phyloP scores from a whole-genome alignment of 64 coral and sea anemone genomes.

The Orbicella faveolata region DNA sequence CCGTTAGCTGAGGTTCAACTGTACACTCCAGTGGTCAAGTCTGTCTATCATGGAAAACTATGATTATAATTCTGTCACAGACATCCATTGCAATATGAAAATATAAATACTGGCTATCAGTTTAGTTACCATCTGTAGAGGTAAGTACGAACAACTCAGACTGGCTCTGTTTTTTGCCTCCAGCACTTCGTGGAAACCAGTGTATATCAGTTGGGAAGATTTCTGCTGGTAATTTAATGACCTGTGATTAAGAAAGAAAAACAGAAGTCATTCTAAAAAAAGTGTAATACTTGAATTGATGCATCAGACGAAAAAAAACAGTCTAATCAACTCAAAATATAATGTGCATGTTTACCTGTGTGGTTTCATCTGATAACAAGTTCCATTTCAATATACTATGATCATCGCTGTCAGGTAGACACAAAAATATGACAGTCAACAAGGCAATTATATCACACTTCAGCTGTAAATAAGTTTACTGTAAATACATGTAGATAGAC shows the following conservation, averaged over 20 bases:
- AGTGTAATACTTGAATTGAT: no score
- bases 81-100: neutral
- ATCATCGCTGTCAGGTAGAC: constrained; percentile 53
- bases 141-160: constrained; percentile 91
- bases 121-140: constrained; percentile 83
- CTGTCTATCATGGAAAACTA: no score
- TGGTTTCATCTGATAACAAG: constrained; percentile 80
- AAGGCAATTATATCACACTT: neutral
- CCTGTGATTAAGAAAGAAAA: constrained; percentile 26
- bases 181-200: constrained; percentile 90
- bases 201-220: constrained; percentile 90
- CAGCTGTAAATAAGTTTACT: neutral
- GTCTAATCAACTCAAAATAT: neutral
- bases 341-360: neutral
- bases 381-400: constrained; percentile 73
- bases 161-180: constrained; percentile 89
- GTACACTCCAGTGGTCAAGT: no score
- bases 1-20: no score
- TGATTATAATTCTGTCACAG: neutral
- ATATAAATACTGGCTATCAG: no score
- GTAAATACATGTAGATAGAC: no score
- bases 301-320: neutral
- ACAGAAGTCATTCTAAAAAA: neutral
- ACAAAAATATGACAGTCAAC: neutral
- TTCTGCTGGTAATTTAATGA: constrained; percentile 77